Conservation (phyloP, 2,797 vertebrate genomes). For the Hypotaenidia philippensis region DNA sequence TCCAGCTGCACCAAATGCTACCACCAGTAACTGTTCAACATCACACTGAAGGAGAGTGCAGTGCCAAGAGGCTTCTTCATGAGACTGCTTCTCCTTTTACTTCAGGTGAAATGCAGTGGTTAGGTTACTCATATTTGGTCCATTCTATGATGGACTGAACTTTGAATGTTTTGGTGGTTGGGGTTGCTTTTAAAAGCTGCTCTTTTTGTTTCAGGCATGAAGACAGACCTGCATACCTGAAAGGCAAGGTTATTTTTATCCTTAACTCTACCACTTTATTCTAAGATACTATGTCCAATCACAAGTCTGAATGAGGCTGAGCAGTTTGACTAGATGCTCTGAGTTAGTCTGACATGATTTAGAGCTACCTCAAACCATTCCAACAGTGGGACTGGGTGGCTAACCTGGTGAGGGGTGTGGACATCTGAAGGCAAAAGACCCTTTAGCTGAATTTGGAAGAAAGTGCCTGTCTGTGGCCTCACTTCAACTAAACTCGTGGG, state of each 20-base stretch:
- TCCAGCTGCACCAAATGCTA: not conserved
- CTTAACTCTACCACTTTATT: not conserved
- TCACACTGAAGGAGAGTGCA: fast-evolving
- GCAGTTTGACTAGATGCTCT: not conserved
- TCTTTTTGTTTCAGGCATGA: not conserved
- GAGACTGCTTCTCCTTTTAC: not conserved
- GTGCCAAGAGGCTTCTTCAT: not conserved
- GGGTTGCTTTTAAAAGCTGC: not conserved
- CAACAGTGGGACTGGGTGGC: not conserved
- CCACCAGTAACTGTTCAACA: not conserved
- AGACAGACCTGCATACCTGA: not conserved
- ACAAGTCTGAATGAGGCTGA: not conserved
- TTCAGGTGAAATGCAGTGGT: not conserved
- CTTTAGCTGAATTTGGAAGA: not conserved
- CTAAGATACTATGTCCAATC: not conserved
- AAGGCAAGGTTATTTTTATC: not conserved
- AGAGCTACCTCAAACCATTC: not conserved
- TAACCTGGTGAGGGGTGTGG: not conserved
- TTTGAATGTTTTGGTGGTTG: not conserved
- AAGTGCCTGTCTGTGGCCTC: not conserved
- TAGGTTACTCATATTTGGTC: not conserved
- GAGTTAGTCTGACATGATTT: not conserved
- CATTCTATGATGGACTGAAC: not conserved
- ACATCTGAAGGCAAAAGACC: not conserved
- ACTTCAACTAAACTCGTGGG: not conserved